Evolutionary conservation across 2,888 invertebrate genomes (phyloP).

Genomic region (Priocnemis perturbator): DNA sequence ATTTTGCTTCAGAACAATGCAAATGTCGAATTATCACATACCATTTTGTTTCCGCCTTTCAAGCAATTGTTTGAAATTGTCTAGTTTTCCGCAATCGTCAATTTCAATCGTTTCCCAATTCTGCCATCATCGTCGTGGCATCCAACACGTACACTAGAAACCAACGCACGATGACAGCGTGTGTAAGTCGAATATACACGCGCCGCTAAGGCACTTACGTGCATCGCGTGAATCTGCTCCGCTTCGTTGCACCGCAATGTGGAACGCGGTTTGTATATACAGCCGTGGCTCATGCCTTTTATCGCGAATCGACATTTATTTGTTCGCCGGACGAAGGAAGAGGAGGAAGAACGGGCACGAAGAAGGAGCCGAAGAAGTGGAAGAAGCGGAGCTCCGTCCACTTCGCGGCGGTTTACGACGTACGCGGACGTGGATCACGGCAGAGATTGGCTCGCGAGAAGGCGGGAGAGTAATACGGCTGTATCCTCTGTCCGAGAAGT

Average conservation of each 20-base stretch:
- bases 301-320: slow-evolving; percentile 50
- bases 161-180: too few species aligned
- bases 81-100: too few species aligned
- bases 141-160: too few species aligned
- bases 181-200: not conserved
- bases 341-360: slow-evolving; percentile 31
- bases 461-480: slow-evolving; percentile 9
- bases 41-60: too few species aligned
- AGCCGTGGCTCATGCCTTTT: slow-evolving; percentile 31
- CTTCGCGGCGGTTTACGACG: slow-evolving; percentile 1
- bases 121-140: too few species aligned
- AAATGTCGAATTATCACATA: too few species aligned
- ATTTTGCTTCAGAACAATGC: too few species aligned
- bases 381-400: not conserved
- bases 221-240: slow-evolving; percentile 40
- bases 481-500: slow-evolving; percentile 17
- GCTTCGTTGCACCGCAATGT: slow-evolving; percentile 40
- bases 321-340: slow-evolving; percentile 28
- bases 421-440: not conserved
- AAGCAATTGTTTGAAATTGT: too few species aligned
- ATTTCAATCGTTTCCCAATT: too few species aligned
- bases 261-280: slow-evolving; percentile 36
- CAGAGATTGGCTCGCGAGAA: not conserved
- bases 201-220: slow-evolving; percentile 17
- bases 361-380: not conserved